Conservation (phyloP, 2,113 vertebrate genomes). For the Lucifuga dentata region DNA sequence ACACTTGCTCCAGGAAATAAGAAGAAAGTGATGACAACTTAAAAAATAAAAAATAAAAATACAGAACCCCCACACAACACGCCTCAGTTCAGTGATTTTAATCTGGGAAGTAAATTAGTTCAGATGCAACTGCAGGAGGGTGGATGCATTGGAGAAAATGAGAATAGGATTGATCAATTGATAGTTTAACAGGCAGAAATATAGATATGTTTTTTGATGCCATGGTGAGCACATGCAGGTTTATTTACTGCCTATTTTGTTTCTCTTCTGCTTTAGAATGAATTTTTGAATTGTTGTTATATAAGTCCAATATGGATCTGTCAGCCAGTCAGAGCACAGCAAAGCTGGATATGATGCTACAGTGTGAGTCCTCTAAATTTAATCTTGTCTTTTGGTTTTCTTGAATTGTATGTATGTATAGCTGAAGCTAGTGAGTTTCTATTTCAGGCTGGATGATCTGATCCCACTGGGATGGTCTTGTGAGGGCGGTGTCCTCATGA, state of each 20-base stretch:
- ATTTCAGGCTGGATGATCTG: slow-evolving; percentile 45
- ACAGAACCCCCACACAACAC: slow-evolving; percentile 47
- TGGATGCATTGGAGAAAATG: slow-evolving; percentile 46
- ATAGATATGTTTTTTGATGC: slow-evolving; percentile 1
- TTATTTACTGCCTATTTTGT: slow-evolving; percentile 26
- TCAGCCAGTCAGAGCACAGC: slow-evolving; percentile 34
- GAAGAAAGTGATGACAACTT: slow-evolving; percentile 3
- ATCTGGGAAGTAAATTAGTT: slow-evolving; percentile 74
- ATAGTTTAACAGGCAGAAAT: slow-evolving; percentile 39
- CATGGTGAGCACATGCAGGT: not conserved
- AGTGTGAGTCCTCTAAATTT: slow-evolving; percentile 41
- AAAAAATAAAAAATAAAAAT: slow-evolving; percentile 10
- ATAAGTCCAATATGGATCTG: slow-evolving; percentile 40
- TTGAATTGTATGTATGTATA: slow-evolving; percentile 18
- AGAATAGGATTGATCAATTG: slow-evolving; percentile 49
- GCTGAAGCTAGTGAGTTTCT: slow-evolving; percentile 30
- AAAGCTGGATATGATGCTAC: slow-evolving; percentile 46
- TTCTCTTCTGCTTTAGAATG: slow-evolving; percentile 23
- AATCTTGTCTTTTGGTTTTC: slow-evolving; percentile 47
- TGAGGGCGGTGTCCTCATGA: no score
- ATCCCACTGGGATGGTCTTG: slow-evolving; percentile 47
- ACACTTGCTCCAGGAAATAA: slow-evolving; percentile 52
- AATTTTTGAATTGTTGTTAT: slow-evolving; percentile 45
- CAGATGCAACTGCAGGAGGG: slow-evolving; percentile 50
- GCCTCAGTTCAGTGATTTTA: slow-evolving; percentile 72